These are phyloP conservation scores for Liolophura sinensis DNA, from an alignment of 1,140 invertebrate species.

Conservation along the genomic window DNA sequence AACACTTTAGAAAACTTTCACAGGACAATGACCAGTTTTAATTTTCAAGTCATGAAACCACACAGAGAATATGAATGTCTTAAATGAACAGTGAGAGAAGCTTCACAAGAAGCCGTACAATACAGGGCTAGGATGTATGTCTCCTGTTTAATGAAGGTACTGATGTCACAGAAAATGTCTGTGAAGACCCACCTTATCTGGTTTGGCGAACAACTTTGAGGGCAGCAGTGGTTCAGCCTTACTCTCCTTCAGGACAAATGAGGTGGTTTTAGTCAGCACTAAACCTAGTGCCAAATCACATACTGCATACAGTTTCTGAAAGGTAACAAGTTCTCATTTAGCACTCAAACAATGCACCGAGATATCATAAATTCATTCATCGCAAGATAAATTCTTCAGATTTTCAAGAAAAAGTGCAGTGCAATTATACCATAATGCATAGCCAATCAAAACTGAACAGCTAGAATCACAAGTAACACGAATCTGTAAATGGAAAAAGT, in stretches of 20 bases:
- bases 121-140: background rate
- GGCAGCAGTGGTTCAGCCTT: conserved; percentile 73
- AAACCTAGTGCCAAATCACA: conserved; percentile 92
- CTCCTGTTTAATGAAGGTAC: background rate
- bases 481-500: too few species aligned
- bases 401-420: too few species aligned
- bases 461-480: too few species aligned
- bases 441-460: too few species aligned
- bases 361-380: too few species aligned
- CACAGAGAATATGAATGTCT: too few species aligned
- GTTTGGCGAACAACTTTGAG: conserved; percentile 57
- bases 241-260: conserved; percentile 87
- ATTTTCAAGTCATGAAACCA: background rate
- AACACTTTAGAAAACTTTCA: background rate
- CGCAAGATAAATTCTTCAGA: too few species aligned
- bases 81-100: too few species aligned
- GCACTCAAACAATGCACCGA: too few species aligned
- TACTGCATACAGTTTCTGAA: conserved; percentile 92
- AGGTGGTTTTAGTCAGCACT: conserved; percentile 82
- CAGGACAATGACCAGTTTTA: background rate
- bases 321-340: conserved; percentile 27
- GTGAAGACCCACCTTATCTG: conserved; percentile 50
- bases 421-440: too few species aligned
- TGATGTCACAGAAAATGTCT: background rate
- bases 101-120: background rate